Evolutionary conservation across 1,140 invertebrate species (phyloP), one percentile per base, ranked within the genome.

Genomic region (Eupeodes corollae): DNA sequence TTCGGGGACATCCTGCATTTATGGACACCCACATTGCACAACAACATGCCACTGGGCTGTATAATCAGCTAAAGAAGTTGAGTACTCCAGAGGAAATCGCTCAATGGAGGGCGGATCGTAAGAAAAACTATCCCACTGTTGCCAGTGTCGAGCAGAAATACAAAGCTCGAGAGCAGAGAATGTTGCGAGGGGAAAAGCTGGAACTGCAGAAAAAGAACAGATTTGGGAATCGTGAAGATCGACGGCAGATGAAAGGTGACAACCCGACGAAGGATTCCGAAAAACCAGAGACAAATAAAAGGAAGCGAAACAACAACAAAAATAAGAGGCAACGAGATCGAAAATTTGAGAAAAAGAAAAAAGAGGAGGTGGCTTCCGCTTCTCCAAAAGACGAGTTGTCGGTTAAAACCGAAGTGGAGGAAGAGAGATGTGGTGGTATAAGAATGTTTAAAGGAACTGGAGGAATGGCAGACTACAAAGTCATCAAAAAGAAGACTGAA

Each of bases 61-160:
- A 82, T 57, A 75, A 84, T 42, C 82, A 77, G 69, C 82, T 91
- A 44, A 78, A 78, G 56, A 79, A 80, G 56, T 52, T 86, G 11
- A 77, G 82, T 47, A 82, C 80, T 10, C 76, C 82, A 2, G 85
- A 90, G 63, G 86, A 91, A 49, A 82, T 91, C 52, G 62, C 79
- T 41, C 86, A 86, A 67, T 93, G 88, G 86, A 79, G 78, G 46
- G 76, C 75, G 42, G 87, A 91, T 54, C 74, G 90, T 47, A 86
- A 81, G 64, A 83, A 75, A 70, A 79, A 70, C 56, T 84, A 79
- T 70, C 81, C 86, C 6, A 88, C 81, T 10, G 77, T 76, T 52
- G 67, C 68, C 33, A 91, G 86, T 67, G 72, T 88, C n/a, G 75
- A 79, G 49, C 74, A 76, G 51, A 78, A 79, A 57, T 72, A 77